phyloP scores from a whole-genome alignment of 2,113 vertebrate species.

The Triplophysa rosa region DNA sequence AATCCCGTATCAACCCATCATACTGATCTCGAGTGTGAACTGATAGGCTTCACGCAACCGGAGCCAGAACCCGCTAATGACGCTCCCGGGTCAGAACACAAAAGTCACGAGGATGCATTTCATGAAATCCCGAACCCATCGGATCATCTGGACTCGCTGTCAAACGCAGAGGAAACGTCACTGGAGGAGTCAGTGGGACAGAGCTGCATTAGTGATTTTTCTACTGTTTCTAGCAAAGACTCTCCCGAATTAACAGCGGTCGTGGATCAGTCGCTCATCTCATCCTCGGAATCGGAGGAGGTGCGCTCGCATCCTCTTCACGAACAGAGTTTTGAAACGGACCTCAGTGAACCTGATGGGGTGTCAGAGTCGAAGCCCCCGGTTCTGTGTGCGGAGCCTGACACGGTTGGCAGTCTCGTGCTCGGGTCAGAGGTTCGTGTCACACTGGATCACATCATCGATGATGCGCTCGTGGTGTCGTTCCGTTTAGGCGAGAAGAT shows the following conservation, averaged over 20 bases:
- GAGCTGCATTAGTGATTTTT: conserved; percentile 49
- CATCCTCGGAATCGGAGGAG: conserved; percentile 43
- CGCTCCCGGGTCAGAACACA: conserved; percentile 43
- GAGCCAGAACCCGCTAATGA: conserved; percentile 40
- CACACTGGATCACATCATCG: conserved; percentile 94
- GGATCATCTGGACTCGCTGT: conserved; percentile 46
- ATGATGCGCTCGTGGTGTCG: conserved; percentile 96
- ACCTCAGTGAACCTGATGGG: not conserved
- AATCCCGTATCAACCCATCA: conserved; percentile 35
- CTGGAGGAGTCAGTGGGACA: conserved; percentile 38
- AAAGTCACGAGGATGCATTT: conserved; percentile 50
- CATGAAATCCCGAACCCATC: conserved; percentile 34
- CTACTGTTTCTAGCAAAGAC: conserved; percentile 42
- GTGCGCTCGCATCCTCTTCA: conserved; percentile 11
- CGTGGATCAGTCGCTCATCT: conserved; percentile 40
- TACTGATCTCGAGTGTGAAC: conserved; percentile 37
- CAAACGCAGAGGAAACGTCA: conserved; percentile 37
- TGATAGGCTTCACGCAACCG: conserved; percentile 34
- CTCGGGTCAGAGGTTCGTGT: conserved; percentile 92
- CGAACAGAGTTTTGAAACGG: conserved; percentile 23
- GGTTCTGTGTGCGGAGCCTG: conserved; percentile 29
- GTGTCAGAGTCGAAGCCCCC: conserved; percentile 39
- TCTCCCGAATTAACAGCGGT: conserved; percentile 31
- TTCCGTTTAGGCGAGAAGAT: conserved; percentile 91
- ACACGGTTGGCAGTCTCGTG: conserved; percentile 69